Base-by-base conservation (phyloP, 2,888 invertebrate genomes). In the Drosophila mulleri region DNA sequence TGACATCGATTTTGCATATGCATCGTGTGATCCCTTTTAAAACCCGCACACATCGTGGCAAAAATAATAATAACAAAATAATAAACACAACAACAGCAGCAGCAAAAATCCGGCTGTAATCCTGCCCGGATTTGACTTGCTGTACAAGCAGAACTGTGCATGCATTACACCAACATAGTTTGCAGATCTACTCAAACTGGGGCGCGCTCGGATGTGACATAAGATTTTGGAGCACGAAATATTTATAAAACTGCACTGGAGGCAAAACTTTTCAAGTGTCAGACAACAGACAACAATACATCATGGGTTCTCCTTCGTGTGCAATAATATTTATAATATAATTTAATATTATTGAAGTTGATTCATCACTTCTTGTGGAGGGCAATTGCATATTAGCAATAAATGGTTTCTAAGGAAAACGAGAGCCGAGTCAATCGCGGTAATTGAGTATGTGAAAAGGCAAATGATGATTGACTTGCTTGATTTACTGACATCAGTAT, bases 1-100 rank as follows among this genome's bases (percentile, higher is more conserved):
- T 88, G 83, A 74, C 88, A 83, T 83, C 83, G 83, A 83, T 83
- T 86, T 83, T 69, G 67, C 65, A 57, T 67, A 83, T 88, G 86
- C 81, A 83, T 80, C 85, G 70, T 77, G 78, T 67, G 72, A 86
- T 76, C 58, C 71, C 47, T 66, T 65, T 65, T 67, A 70, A 67
- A 70, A 56, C 42, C 67, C 66, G 53, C 67, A 80, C 78, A 66
- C 16, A 47, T 52, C 64, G 29, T 62, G 65, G 54, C 50, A 71
- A 61, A 83, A 78, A 84, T 69, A 85, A 80, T 80, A 85, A 85
- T 63, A 86, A 53, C 72, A 84, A 67, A 85, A 80, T 80, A 85
- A 85, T 63, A 86, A 53, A 70, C 64, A 69, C 83, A 74, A 72
- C 66, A 86, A 67, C 53, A 65, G 44, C 63, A 26, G 62, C 67